phyloP scores from a whole-genome alignment of 2,888 invertebrate species.

The Caenorhabditis drosophilae region DNA sequence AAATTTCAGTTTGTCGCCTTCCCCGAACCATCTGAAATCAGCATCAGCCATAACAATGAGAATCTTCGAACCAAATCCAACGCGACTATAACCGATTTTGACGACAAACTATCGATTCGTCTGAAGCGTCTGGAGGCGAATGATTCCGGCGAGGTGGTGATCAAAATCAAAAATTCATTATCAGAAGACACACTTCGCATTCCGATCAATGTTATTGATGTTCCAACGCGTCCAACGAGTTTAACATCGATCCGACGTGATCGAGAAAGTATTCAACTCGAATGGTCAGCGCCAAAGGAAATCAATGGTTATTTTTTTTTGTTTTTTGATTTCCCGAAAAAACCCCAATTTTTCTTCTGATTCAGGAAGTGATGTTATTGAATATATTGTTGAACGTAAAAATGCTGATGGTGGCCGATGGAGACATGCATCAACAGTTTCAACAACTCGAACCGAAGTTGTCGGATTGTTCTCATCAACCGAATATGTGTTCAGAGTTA shows the following conservation, averaged over 20 bases:
- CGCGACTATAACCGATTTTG: conserved; percentile 67
- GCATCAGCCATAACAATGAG: conserved; percentile 70
- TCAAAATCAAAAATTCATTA: conserved; percentile 71
- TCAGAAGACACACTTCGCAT: conserved; percentile 24
- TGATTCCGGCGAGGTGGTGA: conserved; percentile 79
- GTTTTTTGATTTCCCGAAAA: background rate
- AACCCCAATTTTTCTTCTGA: background rate
- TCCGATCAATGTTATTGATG: conserved; percentile 55
- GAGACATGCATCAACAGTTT: conserved; percentile 41
- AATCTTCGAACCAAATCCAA: conserved; percentile 19
- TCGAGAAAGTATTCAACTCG: conserved; percentile 13
- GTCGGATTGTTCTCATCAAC: conserved; percentile 47
- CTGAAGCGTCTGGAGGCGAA: conserved; percentile 75
- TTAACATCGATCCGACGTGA: conserved; percentile 5
- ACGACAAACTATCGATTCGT: conserved; percentile 50
- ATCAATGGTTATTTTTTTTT: conserved; percentile 13
- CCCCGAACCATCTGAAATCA: conserved; percentile 52
- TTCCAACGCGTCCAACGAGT: conserved; percentile 35
- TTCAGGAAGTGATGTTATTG: conserved; percentile 25
- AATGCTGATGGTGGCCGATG: conserved; percentile 42
- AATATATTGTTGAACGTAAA: conserved; percentile 51
- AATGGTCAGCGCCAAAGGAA: conserved; percentile 27
- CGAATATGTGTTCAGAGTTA: conserved; percentile 52
- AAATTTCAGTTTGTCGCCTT: conserved; percentile 39
- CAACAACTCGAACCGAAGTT: conserved; percentile 9